phyloP scores from a whole-genome alignment of 2,113 vertebrate genomes.

The Lonchura striata region DNA sequence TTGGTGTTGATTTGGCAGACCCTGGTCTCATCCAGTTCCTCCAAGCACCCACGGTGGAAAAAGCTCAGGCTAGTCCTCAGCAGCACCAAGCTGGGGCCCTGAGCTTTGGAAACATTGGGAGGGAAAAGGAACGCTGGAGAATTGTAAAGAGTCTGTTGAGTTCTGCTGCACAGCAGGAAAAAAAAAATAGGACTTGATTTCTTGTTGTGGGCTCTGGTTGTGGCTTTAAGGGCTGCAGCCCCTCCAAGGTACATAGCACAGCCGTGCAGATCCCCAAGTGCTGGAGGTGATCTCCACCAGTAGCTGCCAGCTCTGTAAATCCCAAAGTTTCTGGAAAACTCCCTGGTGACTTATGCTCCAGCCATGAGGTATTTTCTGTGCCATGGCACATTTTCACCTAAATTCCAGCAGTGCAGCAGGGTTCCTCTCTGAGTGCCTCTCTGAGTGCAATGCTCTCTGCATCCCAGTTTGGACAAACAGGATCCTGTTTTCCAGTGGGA shows the following conservation, averaged over 20 bases:
- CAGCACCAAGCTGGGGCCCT: rapidly evolving
- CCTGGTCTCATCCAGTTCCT: background rate
- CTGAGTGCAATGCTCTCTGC: rapidly evolving
- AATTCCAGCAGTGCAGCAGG: background rate
- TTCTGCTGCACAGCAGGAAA: background rate
- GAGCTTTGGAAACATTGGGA: background rate
- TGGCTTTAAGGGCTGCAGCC: background rate
- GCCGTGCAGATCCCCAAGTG: background rate
- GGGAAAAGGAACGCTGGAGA: background rate
- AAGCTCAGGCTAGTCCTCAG: background rate
- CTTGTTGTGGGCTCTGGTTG: background rate
- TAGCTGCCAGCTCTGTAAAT: background rate
- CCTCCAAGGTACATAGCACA: background rate
- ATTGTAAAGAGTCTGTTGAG: background rate
- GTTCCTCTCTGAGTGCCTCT: background rate
- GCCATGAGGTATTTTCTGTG: background rate
- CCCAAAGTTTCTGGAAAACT: background rate
- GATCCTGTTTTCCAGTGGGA: background rate
- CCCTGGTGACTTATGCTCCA: background rate
- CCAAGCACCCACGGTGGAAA: background rate
- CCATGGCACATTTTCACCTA: background rate
- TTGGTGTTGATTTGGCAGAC: background rate
- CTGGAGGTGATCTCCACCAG: background rate
- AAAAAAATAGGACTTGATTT: background rate
- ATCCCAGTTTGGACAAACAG: background rate